Evolutionary conservation across 2,113 vertebrate genomes (phyloP).

Genomic region (Rhombomys opimus): DNA sequence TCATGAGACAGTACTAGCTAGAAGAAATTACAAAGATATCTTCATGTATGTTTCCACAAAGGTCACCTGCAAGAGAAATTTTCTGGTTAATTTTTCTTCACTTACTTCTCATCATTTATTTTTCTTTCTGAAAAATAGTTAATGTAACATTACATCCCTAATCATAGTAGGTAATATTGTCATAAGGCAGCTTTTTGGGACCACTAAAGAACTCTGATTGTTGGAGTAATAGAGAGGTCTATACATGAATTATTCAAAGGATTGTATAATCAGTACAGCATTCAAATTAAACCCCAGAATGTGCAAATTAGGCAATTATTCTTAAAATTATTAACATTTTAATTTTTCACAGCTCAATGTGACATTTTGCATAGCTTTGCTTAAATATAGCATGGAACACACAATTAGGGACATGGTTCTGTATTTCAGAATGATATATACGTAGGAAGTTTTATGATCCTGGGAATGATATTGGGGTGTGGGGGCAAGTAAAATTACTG

Average conservation of each 20-base stretch:
- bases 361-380: conserved; percentile 72
- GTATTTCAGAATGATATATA: background rate
- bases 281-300: conserved; percentile 77
- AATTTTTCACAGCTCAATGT: conserved; percentile 76
- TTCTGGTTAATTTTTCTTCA: conserved; percentile 65
- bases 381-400: conserved; percentile 64
- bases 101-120: background rate
- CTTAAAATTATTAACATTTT: conserved; percentile 81
- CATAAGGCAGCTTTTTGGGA: conserved; percentile 53
- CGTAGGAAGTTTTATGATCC: background rate
- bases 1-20: background rate
- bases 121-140: conserved; percentile 37
- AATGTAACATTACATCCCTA: conserved; percentile 25
- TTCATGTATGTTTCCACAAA: conserved; percentile 54
- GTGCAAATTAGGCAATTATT: conserved; percentile 80
- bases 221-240: conserved; percentile 69
- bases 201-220: conserved; percentile 52
- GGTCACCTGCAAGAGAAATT: conserved; percentile 62
- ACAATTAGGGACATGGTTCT: conserved; percentile 42
- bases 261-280: conserved; percentile 75
- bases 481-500: background rate
- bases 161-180: conserved; percentile 52
- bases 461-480: background rate
- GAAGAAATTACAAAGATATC: conserved; percentile 35
- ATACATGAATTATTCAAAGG: conserved; percentile 78